Evolutionary conservation across 2,113 vertebrate species (phyloP).

Genomic region (Phyllostomus hastatus): DNA sequence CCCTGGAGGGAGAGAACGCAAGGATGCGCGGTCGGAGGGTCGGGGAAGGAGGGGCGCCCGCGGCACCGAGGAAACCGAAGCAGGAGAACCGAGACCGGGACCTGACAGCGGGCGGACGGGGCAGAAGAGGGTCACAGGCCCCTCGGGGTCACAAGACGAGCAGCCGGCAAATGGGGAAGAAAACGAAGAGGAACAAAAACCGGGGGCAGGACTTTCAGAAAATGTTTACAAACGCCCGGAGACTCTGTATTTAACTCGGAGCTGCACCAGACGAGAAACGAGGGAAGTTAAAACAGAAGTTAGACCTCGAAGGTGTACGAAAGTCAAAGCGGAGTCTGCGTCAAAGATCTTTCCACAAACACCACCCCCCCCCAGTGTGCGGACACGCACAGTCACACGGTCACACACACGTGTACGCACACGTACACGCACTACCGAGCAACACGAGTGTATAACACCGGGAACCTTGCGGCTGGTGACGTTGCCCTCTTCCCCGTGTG

Average conservation of each 20-base stretch:
- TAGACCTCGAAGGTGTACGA: not conserved
- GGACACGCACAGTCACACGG: not conserved
- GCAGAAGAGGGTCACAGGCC: not conserved
- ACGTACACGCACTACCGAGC: accelerated
- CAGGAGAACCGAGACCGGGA: not conserved
- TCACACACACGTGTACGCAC: too few species aligned
- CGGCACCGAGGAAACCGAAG: accelerated
- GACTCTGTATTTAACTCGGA: not conserved
- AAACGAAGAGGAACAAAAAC: not conserved
- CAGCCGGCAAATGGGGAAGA: not conserved
- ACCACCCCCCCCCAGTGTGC: too few species aligned
- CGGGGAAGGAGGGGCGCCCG: not conserved
- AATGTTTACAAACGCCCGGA: not conserved
- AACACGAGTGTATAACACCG: not conserved
- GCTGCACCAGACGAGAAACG: not conserved
- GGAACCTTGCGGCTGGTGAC: not conserved
- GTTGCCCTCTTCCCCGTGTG: not conserved
- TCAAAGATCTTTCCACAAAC: not conserved
- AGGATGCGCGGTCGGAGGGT: not conserved
- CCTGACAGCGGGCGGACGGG: not conserved
- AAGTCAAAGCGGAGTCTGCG: not conserved
- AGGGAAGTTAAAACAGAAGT: not conserved
- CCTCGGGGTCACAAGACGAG: accelerated
- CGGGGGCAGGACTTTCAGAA: not conserved
- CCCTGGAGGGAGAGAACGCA: too few species aligned